Percentiles rank a stretch among this genome's conserved stretches.
Evolutionary conservation across 2,797 vertebrate species (phyloP).

Genomic region (Sebastes paucispinis): DNA sequence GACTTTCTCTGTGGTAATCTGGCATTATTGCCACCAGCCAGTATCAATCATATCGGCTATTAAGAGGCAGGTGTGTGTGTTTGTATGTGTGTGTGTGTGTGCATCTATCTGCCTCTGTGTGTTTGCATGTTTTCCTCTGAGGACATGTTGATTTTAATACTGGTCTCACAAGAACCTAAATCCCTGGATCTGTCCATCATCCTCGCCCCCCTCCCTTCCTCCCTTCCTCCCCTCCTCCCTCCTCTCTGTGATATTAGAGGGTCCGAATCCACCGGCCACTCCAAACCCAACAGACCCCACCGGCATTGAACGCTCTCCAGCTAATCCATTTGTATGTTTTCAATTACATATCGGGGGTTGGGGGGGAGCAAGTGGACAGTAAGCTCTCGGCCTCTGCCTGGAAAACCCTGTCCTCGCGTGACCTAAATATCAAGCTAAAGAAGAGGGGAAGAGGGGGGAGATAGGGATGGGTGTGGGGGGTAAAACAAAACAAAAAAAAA

Average conservation of each 20-base stretch:
- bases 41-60: not conserved
- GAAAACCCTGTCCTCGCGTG: slow-evolving; percentile 65
- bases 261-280: slow-evolving; percentile 47
- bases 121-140: slow-evolving; percentile 45
- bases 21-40: not conserved
- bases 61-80: not conserved
- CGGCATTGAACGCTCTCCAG: slow-evolving; percentile 71
- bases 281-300: slow-evolving; percentile 50
- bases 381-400: slow-evolving; percentile 62
- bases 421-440: slow-evolving; percentile 81
- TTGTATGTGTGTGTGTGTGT: not conserved
- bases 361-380: slow-evolving; percentile 62
- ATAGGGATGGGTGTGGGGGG: slow-evolving; percentile 3
- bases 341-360: slow-evolving; percentile 68
- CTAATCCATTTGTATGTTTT: slow-evolving; percentile 83
- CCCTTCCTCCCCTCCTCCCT: not conserved
- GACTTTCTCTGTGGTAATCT: not conserved
- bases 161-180: slow-evolving; percentile 63
- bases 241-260: slow-evolving; percentile 48
- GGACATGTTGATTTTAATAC: slow-evolving; percentile 61
- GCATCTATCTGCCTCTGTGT: not conserved
- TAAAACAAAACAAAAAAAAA: slow-evolving; percentile 42
- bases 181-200: slow-evolving; percentile 56
- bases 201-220: not conserved
- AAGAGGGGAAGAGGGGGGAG: slow-evolving; percentile 12